Evolutionary conservation across 1,140 invertebrate genomes (phyloP), one percentile per base, ranked within the genome.

Genomic region (Monochamus saltuarius): DNA sequence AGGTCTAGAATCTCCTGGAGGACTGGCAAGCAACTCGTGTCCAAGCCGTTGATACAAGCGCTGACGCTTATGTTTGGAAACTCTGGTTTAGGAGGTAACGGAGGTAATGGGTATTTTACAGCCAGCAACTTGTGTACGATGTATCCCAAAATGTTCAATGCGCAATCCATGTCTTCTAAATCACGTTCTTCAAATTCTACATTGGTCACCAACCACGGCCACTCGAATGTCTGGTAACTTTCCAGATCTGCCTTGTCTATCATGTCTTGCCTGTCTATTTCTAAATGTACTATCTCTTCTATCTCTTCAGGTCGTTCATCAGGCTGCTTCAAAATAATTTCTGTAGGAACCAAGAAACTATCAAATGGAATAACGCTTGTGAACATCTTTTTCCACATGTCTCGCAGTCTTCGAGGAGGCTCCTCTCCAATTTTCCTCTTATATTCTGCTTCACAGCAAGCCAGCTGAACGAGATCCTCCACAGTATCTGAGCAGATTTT

Each of bases 81-180:
- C 83, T 64, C 40, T 9, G 79, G 76, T 19, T 71, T 69, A 43
- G 66, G 49, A 58, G 69, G 62, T 42, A 69, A 64, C 16, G 74
- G 64, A 11, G 78, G 75, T 53, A 75, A 73, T 1, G 82, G 81
- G 71, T 85, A 83, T 62, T 85, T 82, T 8, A 78, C 74, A 62
- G 79, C 71, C 17, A 86, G 68, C 8, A 85, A 71, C 11, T 78
- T 79, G 66, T 84, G 81, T 9, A 85, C 80, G 8, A 83, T 72
- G 66, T 82, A 79, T 0, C 83, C 83, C 35, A 67, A 39, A 51
- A 58, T 42, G 36, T 74, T 70, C 9, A 66, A 62, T 29, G 83
- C 82, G n/a, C 51, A 57, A 10, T 40, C 38, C 55, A 73, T 68
- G 2, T 61, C 42, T 8, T 59, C 10, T 10, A 65, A 35, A 3